Evolutionary conservation across 2,797 vertebrate species (phyloP).

Genomic region (Avahi laniger): DNA sequence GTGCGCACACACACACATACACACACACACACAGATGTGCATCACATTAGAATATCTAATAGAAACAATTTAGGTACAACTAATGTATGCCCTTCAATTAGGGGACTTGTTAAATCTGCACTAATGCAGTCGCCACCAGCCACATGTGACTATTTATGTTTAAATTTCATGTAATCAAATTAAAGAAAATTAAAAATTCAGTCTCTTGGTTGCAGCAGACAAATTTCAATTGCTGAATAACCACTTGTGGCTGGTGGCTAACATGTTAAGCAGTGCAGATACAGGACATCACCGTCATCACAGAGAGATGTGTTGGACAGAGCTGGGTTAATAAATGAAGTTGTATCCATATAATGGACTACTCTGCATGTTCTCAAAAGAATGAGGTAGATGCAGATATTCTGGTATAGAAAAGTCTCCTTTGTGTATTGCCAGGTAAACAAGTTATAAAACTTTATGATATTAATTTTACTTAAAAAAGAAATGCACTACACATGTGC

Average conservation of each 20-base stretch:
- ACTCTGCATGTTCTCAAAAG: background rate
- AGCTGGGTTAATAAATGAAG: background rate
- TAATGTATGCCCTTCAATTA: constrained; percentile 9
- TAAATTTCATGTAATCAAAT: constrained; percentile 41
- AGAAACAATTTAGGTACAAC: background rate
- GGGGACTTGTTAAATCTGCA: background rate
- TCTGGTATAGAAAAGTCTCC: background rate
- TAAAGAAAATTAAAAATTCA: background rate
- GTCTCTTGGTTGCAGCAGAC: background rate
- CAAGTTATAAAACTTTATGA: background rate
- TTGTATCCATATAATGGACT: rapidly evolving
- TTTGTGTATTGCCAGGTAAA: background rate
- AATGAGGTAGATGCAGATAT: background rate
- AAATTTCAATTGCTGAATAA: background rate
- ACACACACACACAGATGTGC: background rate
- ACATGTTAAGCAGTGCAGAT: background rate
- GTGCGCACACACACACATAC: background rate
- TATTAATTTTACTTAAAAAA: constrained; percentile 18
- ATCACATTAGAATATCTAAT: background rate
- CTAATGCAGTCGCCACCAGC: background rate
- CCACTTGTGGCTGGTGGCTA: background rate
- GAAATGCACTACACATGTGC: background rate
- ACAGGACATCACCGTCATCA: background rate
- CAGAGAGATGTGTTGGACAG: background rate
- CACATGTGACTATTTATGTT: background rate